Evolutionary conservation across 2,797 vertebrate species (phyloP).

Genomic region (Eospalax fontanierii): DNA sequence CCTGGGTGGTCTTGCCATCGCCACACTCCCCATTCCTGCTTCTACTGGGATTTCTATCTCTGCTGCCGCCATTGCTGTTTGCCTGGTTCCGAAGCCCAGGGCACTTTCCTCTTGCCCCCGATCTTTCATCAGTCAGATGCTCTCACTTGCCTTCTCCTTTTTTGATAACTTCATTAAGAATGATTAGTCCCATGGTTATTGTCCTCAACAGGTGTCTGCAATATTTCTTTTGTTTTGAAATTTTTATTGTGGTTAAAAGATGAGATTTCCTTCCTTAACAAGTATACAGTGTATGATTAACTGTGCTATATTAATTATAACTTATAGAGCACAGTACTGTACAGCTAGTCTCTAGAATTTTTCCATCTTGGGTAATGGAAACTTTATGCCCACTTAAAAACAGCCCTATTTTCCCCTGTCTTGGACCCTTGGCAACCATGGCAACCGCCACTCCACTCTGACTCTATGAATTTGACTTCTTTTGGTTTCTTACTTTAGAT

Average conservation of each 20-base stretch:
- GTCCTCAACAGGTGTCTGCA: neutral
- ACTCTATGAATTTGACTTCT: constrained; percentile 18
- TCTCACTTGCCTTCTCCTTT: neutral
- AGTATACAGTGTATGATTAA: neutral
- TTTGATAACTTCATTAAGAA: constrained; percentile 25
- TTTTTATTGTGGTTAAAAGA: neutral
- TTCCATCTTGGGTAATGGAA: neutral
- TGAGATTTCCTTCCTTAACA: neutral
- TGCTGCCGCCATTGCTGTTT: fast-evolving
- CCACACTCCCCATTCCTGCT: fast-evolving
- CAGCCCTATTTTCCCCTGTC: neutral
- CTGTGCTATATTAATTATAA: neutral
- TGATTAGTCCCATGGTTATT: neutral
- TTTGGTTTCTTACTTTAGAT: neutral
- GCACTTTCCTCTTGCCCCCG: neutral
- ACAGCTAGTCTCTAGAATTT: neutral
- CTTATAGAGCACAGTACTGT: neutral
- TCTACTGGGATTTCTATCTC: neutral
- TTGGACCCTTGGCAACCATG: neutral
- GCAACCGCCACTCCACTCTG: neutral
- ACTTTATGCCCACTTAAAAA: neutral
- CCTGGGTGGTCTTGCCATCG: neutral
- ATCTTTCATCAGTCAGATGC: neutral
- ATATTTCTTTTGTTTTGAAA: neutral
- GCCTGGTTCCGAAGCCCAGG: neutral